phyloP scores from a whole-genome alignment of 2,113 vertebrate genomes.

The Thalassoma bifasciatum region DNA sequence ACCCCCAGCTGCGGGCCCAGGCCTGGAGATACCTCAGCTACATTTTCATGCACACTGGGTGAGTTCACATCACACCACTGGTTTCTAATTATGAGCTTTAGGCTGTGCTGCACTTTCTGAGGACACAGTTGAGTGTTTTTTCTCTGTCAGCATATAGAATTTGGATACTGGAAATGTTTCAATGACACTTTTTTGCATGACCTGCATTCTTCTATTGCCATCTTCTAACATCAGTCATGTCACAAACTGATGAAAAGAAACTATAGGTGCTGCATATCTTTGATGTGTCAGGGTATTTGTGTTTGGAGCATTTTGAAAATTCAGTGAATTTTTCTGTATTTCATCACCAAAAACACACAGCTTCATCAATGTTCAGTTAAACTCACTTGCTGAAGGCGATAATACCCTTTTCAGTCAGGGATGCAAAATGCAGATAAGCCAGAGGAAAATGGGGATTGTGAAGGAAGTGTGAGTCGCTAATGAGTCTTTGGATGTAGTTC shows the following conservation, averaged over 20 bases:
- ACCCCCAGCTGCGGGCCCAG: slow-evolving; percentile 93
- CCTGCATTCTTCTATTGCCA: background rate
- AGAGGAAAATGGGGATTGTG: background rate
- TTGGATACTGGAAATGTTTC: background rate
- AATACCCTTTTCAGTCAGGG: slow-evolving; percentile 3
- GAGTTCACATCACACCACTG: slow-evolving; percentile 69
- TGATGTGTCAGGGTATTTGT: background rate
- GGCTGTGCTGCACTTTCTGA: background rate
- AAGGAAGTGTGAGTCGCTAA: background rate
- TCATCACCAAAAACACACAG: slow-evolving; percentile 8
- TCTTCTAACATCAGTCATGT: background rate
- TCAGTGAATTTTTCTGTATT: background rate
- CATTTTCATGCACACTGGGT: slow-evolving; percentile 98
- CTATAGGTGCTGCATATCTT: background rate
- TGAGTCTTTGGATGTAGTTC: slow-evolving; percentile 4
- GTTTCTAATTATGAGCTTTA: slow-evolving; percentile 7
- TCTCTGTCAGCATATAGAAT: background rate
- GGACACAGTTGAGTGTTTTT: background rate
- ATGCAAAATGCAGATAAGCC: background rate
- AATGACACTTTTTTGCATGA: background rate
- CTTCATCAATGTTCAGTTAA: slow-evolving; percentile 17
- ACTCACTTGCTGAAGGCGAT: slow-evolving; percentile 1
- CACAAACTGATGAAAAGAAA: background rate
- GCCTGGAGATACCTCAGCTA: slow-evolving; percentile 97
- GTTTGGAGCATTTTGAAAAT: background rate